Evolutionary conservation across 92 coral and sea anemone species (phyloP).

Genomic region (Siderastrea radians): DNA sequence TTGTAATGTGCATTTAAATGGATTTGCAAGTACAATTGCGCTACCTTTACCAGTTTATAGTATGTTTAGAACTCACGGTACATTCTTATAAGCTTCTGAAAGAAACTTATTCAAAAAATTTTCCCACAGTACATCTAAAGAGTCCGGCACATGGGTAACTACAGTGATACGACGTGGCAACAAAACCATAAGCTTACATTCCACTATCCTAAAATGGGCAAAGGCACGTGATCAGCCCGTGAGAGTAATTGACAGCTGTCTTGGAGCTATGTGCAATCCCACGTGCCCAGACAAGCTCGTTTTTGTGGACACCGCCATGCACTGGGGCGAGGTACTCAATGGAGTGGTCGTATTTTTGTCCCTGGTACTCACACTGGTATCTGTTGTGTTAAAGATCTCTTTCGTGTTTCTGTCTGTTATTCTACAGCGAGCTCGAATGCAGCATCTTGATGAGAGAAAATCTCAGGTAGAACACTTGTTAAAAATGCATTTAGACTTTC

Average conservation of each 20-base stretch:
- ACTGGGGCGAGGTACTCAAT: conserved; percentile 44
- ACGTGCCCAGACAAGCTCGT: conserved; percentile 63
- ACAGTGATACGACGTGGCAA: conserved; percentile 31
- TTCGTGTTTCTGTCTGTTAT: conserved; percentile 32
- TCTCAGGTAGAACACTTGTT: conserved; percentile 11
- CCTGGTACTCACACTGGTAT: conserved; percentile 49
- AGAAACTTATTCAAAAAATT: background rate
- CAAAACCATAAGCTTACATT: conserved; percentile 25
- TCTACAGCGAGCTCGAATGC: conserved; percentile 13
- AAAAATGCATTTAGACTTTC: background rate
- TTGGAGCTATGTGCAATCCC: conserved; percentile 74
- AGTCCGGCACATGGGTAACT: conserved; percentile 38
- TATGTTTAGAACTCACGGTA: too few relatives aligned
- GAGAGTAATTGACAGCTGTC: conserved; percentile 63
- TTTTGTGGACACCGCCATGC: conserved; percentile 61
- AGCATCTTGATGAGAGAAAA: background rate
- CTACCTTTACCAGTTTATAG: too few relatives aligned
- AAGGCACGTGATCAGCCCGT: conserved; percentile 34
- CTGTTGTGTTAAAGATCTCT: conserved; percentile 39
- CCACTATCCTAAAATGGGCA: conserved; percentile 50
- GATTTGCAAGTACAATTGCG: too few relatives aligned
- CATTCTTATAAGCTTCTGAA: background rate
- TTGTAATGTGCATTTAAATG: too few relatives aligned
- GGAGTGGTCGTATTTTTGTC: conserved; percentile 28
- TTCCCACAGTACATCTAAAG: conserved; percentile 8